A percentile compares a stretch with the other conserved stretches of the same genome.
Conservation (phyloP, 1,140 invertebrate species). For the Nasonia vitripennis region DNA sequence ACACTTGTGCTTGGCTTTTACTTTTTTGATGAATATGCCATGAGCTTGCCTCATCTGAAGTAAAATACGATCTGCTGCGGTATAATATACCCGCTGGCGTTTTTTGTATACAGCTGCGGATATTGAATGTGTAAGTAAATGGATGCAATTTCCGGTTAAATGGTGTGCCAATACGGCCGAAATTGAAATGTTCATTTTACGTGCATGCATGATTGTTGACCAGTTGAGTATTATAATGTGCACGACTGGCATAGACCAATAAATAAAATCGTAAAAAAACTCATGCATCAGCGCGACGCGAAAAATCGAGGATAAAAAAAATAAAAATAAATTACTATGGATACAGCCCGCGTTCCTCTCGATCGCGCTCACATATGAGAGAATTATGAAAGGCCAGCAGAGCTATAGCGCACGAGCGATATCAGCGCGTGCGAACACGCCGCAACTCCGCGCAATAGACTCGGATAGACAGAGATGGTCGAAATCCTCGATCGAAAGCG, state of each 20-base stretch:
- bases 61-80: background rate
- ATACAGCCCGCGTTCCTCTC: background rate
- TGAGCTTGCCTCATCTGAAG: background rate
- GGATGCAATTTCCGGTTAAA: no score
- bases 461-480: constrained; percentile 14
- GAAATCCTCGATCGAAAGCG: background rate
- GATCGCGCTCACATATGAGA: background rate
- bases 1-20: background rate
- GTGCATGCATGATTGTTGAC: no score
- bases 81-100: background rate
- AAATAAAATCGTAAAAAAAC: no score
- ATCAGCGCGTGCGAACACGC: constrained; percentile 12
- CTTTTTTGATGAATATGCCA: background rate
- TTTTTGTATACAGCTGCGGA: background rate
- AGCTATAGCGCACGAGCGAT: background rate
- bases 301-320: no score
- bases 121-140: no score
- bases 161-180: no score
- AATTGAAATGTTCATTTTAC: no score
- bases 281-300: no score
- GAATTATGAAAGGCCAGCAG: constrained; percentile 26
- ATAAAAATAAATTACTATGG: background rate
- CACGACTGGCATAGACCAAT: no score
- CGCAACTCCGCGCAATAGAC: background rate
- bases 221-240: no score